Conservation (phyloP, 2,888 invertebrate genomes). For the Rhynchonema sp. region DNA sequence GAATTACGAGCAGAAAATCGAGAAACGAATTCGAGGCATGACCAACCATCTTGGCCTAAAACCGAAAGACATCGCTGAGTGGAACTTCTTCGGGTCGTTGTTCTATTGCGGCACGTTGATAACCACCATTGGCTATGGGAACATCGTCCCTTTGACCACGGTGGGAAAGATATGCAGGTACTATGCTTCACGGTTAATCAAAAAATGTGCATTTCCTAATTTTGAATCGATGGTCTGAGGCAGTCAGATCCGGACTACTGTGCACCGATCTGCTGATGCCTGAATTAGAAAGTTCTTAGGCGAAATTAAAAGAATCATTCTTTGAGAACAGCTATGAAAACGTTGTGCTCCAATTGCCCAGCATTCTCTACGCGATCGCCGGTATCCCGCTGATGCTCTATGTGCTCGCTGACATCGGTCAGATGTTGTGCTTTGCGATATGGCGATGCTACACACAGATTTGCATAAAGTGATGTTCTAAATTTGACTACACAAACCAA, state of each 20-base stretch:
- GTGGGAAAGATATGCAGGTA: too few species aligned
- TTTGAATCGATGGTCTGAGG: too few species aligned
- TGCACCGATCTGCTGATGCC: too few species aligned
- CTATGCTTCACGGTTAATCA: too few species aligned
- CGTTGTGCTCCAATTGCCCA: too few species aligned
- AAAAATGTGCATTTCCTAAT: too few species aligned
- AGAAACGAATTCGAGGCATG: background rate
- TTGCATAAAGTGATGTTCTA: background rate
- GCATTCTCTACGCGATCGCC: constrained; percentile 71
- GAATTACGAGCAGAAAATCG: too few species aligned
- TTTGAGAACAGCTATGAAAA: too few species aligned
- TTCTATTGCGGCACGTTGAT: constrained; percentile 6
- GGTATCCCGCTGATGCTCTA: constrained; percentile 84
- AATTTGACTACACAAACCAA: background rate
- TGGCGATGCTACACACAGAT: background rate
- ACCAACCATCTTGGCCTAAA: background rate
- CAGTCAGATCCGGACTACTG: too few species aligned
- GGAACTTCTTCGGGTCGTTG: constrained; percentile 5
- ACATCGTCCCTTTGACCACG: constrained; percentile 64
- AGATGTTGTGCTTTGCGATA: constrained; percentile 42
- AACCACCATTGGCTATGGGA: constrained; percentile 53
- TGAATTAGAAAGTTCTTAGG: too few species aligned
- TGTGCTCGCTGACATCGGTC: constrained; percentile 75
- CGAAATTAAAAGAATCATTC: too few species aligned
- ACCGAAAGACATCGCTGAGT: background rate